Percentiles rank a stretch among this genome's conserved stretches.
phyloP scores from a whole-genome alignment of 2,113 vertebrate species.

The Pachyramphus minor region DNA sequence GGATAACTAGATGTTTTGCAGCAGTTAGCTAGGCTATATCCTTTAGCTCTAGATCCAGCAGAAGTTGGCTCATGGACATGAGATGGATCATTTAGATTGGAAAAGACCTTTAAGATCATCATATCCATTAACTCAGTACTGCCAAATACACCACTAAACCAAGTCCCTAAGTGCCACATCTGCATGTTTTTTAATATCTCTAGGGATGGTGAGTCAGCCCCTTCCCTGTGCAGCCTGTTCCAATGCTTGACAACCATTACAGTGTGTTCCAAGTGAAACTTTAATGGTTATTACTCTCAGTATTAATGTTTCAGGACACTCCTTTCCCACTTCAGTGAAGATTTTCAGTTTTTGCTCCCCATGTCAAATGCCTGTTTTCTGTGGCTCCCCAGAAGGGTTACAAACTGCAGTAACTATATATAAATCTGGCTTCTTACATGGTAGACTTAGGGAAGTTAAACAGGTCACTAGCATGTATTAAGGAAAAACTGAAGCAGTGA shows the following conservation, averaged over 20 bases:
- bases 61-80: background rate
- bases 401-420: background rate
- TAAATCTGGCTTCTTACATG: background rate
- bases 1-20: background rate
- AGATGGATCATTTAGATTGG: background rate
- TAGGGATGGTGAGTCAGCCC: background rate
- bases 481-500: background rate
- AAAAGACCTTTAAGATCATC: background rate
- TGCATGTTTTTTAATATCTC: background rate
- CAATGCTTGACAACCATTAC: background rate
- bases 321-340: background rate
- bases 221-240: background rate
- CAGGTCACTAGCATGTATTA: background rate
- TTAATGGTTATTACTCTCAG: slow-evolving; percentile 15
- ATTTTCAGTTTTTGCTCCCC: background rate
- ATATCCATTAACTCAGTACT: background rate
- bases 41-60: background rate
- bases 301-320: background rate
- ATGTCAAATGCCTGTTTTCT: background rate
- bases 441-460: background rate
- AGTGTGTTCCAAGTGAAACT: background rate
- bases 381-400: background rate
- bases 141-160: background rate
- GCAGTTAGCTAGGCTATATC: background rate
- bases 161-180: too few species aligned